A percentile compares a stretch with the other conserved stretches of the same genome.
Evolutionary conservation across 1,140 invertebrate genomes (phyloP).

Genomic region (Armadillidium nasatum): DNA sequence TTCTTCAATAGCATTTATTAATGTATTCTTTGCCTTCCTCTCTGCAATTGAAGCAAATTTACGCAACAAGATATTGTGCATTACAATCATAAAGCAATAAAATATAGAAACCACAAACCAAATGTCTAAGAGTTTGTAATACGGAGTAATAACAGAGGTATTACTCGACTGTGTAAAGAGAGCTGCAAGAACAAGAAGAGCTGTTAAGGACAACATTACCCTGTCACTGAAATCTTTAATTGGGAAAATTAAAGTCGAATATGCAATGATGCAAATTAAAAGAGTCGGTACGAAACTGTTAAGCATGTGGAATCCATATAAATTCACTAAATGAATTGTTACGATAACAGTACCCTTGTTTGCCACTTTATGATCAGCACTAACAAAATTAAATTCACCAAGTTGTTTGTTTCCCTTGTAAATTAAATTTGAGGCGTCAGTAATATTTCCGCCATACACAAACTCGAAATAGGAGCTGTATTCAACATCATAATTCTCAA

Average conservation of each 20-base stretch:
- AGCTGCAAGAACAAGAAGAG: slow-evolving; percentile 13
- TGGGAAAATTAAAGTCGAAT: not conserved
- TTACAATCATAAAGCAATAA: slow-evolving; percentile 4
- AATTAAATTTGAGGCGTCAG: not conserved
- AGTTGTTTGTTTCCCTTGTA: not conserved
- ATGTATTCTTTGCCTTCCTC: no score
- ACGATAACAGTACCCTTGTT: not conserved
- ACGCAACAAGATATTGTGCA: not conserved
- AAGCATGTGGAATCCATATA: slow-evolving; percentile 2
- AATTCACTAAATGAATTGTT: not conserved
- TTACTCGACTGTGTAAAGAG: slow-evolving; percentile 9
- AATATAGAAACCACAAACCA: not conserved
- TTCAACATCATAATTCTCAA: not conserved
- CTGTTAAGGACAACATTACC: slow-evolving; percentile 17
- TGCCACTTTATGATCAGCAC: not conserved
- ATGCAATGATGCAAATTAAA: not conserved
- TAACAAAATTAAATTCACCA: not conserved
- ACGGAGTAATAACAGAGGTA: not conserved
- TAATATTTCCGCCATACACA: not conserved
- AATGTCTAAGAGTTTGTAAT: not conserved
- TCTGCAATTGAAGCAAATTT: no score
- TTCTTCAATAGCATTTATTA: no score
- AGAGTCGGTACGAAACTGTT: not conserved
- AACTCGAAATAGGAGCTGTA: not conserved
- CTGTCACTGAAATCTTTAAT: not conserved